Base-by-base conservation (phyloP, 2,888 invertebrate genomes). In the Ellobium chinense region DNA sequence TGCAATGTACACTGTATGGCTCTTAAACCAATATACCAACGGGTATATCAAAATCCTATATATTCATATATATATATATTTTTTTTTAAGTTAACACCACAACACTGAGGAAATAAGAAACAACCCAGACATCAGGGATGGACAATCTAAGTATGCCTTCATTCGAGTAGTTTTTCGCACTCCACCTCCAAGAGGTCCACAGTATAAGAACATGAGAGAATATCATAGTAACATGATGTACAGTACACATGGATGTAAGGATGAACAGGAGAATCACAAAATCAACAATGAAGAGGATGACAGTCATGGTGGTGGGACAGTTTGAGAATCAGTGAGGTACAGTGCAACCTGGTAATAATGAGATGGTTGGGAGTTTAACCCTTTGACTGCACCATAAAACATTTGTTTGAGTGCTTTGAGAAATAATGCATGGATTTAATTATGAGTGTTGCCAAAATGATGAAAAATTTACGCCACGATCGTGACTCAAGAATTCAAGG, bases 151-250 rank as follows among this genome's bases (percentile, higher is more conserved):
- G 27, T 74, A 74, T 74, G 63, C 2, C 63, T 74, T 62, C 63
- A 62, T 46, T 74, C 39, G 27, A 27, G n/a, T 56, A 29, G 31
- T 1, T 39, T 74, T 12, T 63, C n/a, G n/a, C 74, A 74, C 74
- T 63, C 39, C 74, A 74, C 63, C 27, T n/a, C 39, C 54, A 74
- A 37, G 63, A 74, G 62, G 74, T 46, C 63, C 46, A 14, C 27
- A 74, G 27, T 63, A 74, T 39, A 46, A 58, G 74, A 74, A 74
- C 74, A 74, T 63, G 63, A 63, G 46, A 74, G 74, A 74, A 62
- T 74, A 74, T 63, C 63, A 63, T 46, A 31, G 74, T 60, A 74
- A 46, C 63, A 74, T 74, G 63, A 12, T 46, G 46, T 46, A 46
- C 46, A 46, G 7, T 72, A 72, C 58, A 70, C 54, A 70, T 56